phyloP scores from a whole-genome alignment of 1,140 invertebrate species.

The Drosophila obscura region DNA sequence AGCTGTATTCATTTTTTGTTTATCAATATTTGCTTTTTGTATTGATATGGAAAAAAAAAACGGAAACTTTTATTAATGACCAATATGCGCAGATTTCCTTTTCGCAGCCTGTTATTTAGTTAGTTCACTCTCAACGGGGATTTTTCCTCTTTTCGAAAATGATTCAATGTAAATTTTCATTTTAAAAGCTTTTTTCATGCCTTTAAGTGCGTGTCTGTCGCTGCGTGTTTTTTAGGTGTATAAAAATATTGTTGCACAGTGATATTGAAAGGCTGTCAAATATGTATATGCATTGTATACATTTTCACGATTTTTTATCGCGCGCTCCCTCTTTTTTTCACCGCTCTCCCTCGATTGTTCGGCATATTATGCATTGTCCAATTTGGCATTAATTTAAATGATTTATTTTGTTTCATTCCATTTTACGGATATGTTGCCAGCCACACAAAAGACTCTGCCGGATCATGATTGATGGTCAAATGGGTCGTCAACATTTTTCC shows the following conservation, averaged over 20 bases:
- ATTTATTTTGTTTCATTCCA: slow-evolving; percentile 50
- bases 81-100: slow-evolving; percentile 77
- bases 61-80: slow-evolving; percentile 74
- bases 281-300: slow-evolving; percentile 31
- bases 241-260: slow-evolving; percentile 36
- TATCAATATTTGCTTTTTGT: slow-evolving; percentile 78
- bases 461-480: slow-evolving; percentile 65
- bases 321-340: slow-evolving; percentile 2
- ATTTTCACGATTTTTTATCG: slow-evolving; percentile 23
- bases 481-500: slow-evolving; percentile 40
- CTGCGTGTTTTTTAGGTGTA: slow-evolving; percentile 1
- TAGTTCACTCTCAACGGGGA: slow-evolving; percentile 34
- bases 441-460: slow-evolving; percentile 40
- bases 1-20: slow-evolving; percentile 63
- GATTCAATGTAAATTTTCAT: slow-evolving; percentile 53
- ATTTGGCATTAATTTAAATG: slow-evolving; percentile 67
- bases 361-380: slow-evolving; percentile 56
- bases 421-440: slow-evolving; percentile 4
- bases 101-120: slow-evolving; percentile 70
- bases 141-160: slow-evolving; percentile 21
- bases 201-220: slow-evolving; percentile 39
- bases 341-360: slow-evolving; percentile 23
- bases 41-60: slow-evolving; percentile 49
- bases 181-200: slow-evolving; percentile 53
- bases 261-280: slow-evolving; percentile 55